These are phyloP conservation scores for Sminthopsis crassicaudata DNA, from an alignment of 2,113 vertebrate genomes.

Conservation along the genomic window DNA sequence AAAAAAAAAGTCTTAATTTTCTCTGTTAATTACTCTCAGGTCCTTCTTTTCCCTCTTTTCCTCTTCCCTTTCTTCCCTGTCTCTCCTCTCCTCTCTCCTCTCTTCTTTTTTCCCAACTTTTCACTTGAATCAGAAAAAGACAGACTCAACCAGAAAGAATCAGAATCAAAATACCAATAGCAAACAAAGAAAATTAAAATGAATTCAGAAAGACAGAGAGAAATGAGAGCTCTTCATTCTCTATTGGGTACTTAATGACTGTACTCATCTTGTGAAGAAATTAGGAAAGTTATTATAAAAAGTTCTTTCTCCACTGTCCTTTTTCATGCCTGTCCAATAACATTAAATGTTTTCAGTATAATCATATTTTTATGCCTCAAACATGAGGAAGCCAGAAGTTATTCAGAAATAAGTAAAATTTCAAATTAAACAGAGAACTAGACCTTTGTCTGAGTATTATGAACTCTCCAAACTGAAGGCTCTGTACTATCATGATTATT, in stretches of 20 bases:
- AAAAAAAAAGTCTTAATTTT: background rate
- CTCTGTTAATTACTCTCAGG: background rate
- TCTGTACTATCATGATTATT: background rate
- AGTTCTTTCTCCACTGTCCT: background rate
- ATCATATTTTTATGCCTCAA: background rate
- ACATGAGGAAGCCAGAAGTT: background rate
- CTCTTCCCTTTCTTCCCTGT: background rate
- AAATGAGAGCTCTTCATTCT: background rate
- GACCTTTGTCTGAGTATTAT: background rate
- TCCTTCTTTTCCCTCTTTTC: background rate
- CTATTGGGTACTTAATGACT: background rate
- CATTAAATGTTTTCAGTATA: background rate
- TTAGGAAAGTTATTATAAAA: background rate
- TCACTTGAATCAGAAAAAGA: background rate
- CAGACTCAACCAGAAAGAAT: background rate
- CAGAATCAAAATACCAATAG: background rate
- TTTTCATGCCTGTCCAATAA: background rate
- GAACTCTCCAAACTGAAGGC: background rate
- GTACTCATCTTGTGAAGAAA: background rate
- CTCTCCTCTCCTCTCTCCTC: background rate
- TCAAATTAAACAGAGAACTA: background rate
- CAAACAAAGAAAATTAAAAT: background rate
- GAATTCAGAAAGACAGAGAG: background rate
- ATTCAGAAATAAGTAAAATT: background rate
- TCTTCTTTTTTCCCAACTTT: background rate